Conservation (phyloP, 2,888 invertebrate species). For the Lasioglossum oenotherae region DNA sequence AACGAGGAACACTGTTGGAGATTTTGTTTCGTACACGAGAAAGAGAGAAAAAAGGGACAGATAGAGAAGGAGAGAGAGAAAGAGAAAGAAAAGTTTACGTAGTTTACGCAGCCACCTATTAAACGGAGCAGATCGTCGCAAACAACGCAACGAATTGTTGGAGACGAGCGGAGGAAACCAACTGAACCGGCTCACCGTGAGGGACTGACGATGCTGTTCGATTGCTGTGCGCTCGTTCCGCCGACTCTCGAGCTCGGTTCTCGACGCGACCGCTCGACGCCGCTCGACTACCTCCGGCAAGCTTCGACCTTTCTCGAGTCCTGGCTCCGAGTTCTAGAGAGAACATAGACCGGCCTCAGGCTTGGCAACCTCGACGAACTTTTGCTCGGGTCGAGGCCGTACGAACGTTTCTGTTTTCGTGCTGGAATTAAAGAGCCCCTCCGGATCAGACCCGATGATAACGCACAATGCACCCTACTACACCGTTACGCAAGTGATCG, state of each 20-base stretch:
- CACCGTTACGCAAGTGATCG: constrained; percentile 49
- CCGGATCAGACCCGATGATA: constrained; percentile 51
- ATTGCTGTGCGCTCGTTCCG: constrained; percentile 57
- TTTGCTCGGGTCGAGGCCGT: constrained; percentile 77
- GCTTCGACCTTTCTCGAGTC: constrained; percentile 57
- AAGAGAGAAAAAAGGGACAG: neutral
- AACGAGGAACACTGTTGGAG: constrained; percentile 5
- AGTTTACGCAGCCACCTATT: constrained; percentile 37
- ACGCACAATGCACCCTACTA: constrained; percentile 41
- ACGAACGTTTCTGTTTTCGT: constrained; percentile 65
- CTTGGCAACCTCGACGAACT: constrained; percentile 75
- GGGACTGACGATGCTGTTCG: constrained; percentile 68
- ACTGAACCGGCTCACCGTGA: constrained; percentile 73
- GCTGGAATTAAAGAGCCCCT: constrained; percentile 58
- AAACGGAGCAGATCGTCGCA: constrained; percentile 40
- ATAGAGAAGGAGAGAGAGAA: neutral
- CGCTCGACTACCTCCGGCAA: constrained; percentile 59
- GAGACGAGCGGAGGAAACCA: constrained; percentile 54
- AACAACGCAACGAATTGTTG: constrained; percentile 28
- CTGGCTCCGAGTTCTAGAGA: constrained; percentile 26
- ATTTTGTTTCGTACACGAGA: constrained; percentile 28
- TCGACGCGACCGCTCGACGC: constrained; percentile 55
- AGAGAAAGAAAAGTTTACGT: constrained; percentile 22
- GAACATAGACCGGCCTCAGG: constrained; percentile 48
- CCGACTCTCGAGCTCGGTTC: constrained; percentile 54